Conservation (phyloP, 2,888 invertebrate species). For the Alentia gelatinosa region DNA sequence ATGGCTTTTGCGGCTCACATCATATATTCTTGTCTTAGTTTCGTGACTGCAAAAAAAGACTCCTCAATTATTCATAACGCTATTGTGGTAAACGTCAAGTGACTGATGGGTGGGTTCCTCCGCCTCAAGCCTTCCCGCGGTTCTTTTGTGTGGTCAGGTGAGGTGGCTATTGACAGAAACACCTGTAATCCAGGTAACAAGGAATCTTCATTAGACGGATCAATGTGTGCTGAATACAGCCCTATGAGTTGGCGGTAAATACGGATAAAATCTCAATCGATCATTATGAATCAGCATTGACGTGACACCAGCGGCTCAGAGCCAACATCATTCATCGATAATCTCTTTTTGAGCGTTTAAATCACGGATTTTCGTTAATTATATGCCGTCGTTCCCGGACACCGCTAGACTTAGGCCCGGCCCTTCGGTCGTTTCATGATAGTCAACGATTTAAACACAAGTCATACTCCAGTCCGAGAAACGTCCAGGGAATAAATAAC, state of each 20-base stretch:
- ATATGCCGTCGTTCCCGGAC: not conserved
- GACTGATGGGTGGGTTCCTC: not conserved
- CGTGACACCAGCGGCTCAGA: conserved; percentile 11
- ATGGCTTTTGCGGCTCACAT: not conserved
- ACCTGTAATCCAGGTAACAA: conserved; percentile 45
- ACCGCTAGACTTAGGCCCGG: not conserved
- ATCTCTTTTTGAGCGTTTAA: conserved; percentile 43
- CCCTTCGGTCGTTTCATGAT: not conserved
- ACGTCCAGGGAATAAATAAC: conserved; percentile 11
- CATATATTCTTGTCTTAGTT: conserved; percentile 26
- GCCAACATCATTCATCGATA: conserved; percentile 17
- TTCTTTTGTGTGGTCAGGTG: not conserved
- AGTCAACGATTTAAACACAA: conserved; percentile 38
- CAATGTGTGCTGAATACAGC: not conserved
- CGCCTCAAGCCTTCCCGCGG: not conserved
- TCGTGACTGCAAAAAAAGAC: not conserved
- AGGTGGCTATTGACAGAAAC: not conserved
- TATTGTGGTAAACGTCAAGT: not conserved
- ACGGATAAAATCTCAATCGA: conserved; percentile 38
- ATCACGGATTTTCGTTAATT: conserved; percentile 50
- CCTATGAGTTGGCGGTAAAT: not conserved
- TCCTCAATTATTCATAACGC: conserved; percentile 10
- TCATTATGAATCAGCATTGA: conserved; percentile 47
- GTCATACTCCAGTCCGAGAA: conserved; percentile 20
- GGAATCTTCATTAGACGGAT: conserved; percentile 48